A percentile compares a stretch with the other conserved stretches of the same genome.
phyloP scores from a whole-genome alignment of 2,888 invertebrate genomes.

The Thecocarcelia acutangulata region DNA sequence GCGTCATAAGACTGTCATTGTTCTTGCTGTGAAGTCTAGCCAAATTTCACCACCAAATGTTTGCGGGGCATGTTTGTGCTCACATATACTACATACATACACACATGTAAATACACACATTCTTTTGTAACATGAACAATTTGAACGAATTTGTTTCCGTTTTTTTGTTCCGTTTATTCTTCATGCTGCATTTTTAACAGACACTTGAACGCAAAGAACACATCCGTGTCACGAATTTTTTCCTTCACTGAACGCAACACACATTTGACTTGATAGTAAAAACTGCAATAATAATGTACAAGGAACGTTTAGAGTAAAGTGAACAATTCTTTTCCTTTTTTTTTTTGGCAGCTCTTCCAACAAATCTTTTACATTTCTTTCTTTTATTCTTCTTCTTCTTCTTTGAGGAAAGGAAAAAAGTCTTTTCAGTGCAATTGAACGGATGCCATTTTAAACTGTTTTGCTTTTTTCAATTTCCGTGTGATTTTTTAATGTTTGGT shows the following conservation, averaged over 20 bases:
- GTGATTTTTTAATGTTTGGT: conserved; percentile 23
- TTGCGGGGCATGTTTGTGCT: too few species aligned
- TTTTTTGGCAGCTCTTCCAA: conserved; percentile 50
- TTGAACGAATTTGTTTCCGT: conserved; percentile 22
- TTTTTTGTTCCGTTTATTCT: conserved; percentile 1
- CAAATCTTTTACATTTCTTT: conserved; percentile 11
- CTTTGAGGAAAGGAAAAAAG: background rate
- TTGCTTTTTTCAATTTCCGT: conserved; percentile 58
- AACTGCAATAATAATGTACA: conserved; percentile 14
- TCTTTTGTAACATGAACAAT: conserved; percentile 25
- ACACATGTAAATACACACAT: background rate
- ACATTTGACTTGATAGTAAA: conserved; percentile 5
- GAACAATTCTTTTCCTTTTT: background rate
- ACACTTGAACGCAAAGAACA: conserved; percentile 37
- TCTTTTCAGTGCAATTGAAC: conserved; percentile 39
- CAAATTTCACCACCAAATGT: too few species aligned
- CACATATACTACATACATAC: too few species aligned
- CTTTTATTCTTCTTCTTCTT: background rate
- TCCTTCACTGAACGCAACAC: background rate
- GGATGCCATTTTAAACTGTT: conserved; percentile 51
- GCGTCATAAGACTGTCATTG: too few species aligned
- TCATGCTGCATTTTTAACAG: conserved; percentile 15
- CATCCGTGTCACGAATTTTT: conserved; percentile 25
- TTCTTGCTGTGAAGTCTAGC: too few species aligned
- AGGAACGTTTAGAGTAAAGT: background rate